Evolutionary conservation across 2,113 vertebrate genomes (phyloP), one percentile per base, ranked within the genome.

Genomic region (Aegithalos caudatus): DNA sequence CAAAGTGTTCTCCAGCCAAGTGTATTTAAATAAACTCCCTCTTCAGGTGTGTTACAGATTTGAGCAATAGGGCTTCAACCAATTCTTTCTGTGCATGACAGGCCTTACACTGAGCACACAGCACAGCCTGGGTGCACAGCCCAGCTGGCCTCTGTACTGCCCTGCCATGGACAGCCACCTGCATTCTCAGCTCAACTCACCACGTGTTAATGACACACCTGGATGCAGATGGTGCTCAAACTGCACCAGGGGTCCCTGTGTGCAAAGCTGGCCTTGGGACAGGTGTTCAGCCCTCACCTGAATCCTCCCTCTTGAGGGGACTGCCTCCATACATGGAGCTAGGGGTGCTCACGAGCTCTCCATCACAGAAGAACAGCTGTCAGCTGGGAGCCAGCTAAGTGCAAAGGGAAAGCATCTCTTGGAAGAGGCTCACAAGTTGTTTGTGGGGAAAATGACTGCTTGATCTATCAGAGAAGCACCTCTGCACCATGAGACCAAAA

Each of bases 131-230:
- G 33, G 61, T 4, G 37, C 44, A 76, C 40, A 67, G 35, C 42
- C 47, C 3, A 2, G 23, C 6, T 1, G 69, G 69, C 25, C 77
- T 20, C 69, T 58, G 33, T 18, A n/a, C 12, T 48, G 61, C 29
- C 0, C 0, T 19, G 37, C 58, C n/a, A 38, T 0, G 19, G 11
- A 29, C 12, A 3, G 9, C 22, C 28, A 40, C 1, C 19, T 2
- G 25, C 28, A 53, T 53, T 1, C 45, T 76, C 45, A 37, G 73
- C 38, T 61, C 17, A 1, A 24, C 48, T 51, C 62, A 37, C 33
- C 48, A 22, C 44, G 2, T 4, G 5, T 11, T 28, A 67, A 18
- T 12, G 28, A 53, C 38, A 27, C 9, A 15, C 48, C 27, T 5
- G 6, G 56, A 45, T 38, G 44, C 28, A 57, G 44, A 27, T 1